Base-by-base conservation (phyloP, 2,113 vertebrate genomes). In the Elgaria multicarinata region DNA sequence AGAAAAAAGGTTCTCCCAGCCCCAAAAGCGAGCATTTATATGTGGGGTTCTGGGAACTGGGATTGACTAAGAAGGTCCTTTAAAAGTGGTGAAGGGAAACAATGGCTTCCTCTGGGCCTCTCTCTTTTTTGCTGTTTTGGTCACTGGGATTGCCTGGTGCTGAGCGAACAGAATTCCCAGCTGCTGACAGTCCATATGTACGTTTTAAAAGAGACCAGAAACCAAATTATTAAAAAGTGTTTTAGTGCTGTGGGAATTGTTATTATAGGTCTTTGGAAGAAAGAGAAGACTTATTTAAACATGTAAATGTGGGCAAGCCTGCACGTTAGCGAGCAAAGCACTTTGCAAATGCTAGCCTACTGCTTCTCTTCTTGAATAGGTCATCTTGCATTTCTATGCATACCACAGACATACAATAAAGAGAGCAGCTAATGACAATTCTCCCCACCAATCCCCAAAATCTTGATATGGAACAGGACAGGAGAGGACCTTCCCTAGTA, bases 401-500 rank as follows among this genome's bases (percentile, higher is more conserved):
- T 14, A 85, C 7, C 22, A 44, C 22, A 92, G 90, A 91, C 91
- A 86, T 88, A 91, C 92, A 76, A 77, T 31, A 31, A 20, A 58
- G 9, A n/a, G 36, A 79, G 64, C 24, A 77, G 62, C 62, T 76
- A 78, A 58, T 79, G 31, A 74, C 53, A 62, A 28, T 74, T 10
- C 69, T n/a, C 33, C n/a, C 36, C 28, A 64, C 26, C 42, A 14
- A 42, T 81, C n/a, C 26, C 44, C 24, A 28, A 90, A 91, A 91
- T n/a, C 8, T 26, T 87, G 85, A 90, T 92, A 91, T 1, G 28
- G 31, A 78, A 87, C 62, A 2, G 71, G 14, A 91, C 46, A 75
- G 69, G 16, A 87, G 33, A 94, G 89, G 89, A 6, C 66, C 92
- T 86, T 90, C 78, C 36, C 79, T 81, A 75, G 88, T n/a, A 36